Conservation (phyloP, 2,797 vertebrate species). For the Anas capensis region DNA sequence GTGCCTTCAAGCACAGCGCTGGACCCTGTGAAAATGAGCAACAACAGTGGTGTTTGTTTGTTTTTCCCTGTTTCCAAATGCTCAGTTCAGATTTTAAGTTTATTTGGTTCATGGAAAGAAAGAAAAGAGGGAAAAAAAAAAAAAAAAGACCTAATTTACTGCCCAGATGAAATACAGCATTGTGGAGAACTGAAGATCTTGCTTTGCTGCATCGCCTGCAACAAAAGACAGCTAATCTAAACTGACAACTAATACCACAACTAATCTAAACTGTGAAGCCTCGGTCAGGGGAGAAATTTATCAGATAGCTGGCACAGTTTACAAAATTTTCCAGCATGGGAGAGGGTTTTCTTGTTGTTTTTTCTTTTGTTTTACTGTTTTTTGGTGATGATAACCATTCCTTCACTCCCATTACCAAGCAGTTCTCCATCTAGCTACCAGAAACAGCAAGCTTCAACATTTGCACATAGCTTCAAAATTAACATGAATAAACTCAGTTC, state of each 20-base stretch:
- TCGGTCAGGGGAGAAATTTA: background rate
- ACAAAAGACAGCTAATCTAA: background rate
- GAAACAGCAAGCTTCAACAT: background rate
- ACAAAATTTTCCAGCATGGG: background rate
- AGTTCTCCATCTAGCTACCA: background rate
- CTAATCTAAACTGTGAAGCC: background rate
- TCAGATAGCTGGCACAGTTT: background rate
- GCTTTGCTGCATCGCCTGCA: background rate
- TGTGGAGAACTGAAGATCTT: background rate
- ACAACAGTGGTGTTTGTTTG: background rate
- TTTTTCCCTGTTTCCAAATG: background rate
- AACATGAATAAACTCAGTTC: background rate
- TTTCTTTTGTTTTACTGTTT: background rate
- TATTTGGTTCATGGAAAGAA: background rate
- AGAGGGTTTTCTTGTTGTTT: background rate
- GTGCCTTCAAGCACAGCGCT: background rate
- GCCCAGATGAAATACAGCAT: background rate
- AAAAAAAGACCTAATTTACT: background rate
- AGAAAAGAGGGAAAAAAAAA: too few species aligned
- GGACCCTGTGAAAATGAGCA: background rate
- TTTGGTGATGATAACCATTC: background rate
- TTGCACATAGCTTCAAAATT: background rate
- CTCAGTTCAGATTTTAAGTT: background rate
- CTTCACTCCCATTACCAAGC: background rate
- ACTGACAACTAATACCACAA: too few species aligned